Base-by-base conservation (phyloP, 2,797 vertebrate genomes). In the Typhlichthys eigenmanni region DNA sequence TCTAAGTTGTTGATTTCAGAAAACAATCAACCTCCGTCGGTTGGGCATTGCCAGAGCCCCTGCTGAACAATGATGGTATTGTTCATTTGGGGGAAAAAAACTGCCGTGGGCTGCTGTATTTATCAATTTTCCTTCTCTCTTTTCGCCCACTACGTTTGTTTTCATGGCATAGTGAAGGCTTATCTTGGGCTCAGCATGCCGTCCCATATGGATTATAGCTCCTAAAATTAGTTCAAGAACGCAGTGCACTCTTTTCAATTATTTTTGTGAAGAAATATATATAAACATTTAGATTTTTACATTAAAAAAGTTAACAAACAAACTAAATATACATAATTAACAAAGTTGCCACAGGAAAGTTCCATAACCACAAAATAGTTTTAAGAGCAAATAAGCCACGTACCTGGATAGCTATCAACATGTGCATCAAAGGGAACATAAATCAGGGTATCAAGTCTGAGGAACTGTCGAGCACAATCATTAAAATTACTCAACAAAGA, bases 11-110 rank as follows among this genome's bases (percentile, higher is more conserved):
- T 87, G 84, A 88, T 89, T 90, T 85, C 83, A 85, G 86, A 85
- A 89, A 91, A 89, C 88, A 89, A 89, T 89, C 81, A 87, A 75
- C 79, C 75, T 69, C 82, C 74, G 79, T 77, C 72, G 52, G 60
- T 65, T 0, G 17, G 73, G 68, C 81, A 51, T 61, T 91, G 90
- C 92, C 92, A 92, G 91, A 90, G 81, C 88, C 88, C 89, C 89
- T 78, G 87, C 88, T 83, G 90, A 93, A 93, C 92, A 94, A 92
- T 90, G 88, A 87, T 87, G 85, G 81, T 88, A 92, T 94, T 94
- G 92, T 93, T 92, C 89, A 84, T 88, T 92, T 90, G 81, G 87
- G 91, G 75, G 24, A 84, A 88, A 88, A 89, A 90, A 92, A 82
- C 86, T 91, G 89, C 91, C 91, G 85, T 88, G 89, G 90, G 89